Evolutionary conservation across 2,888 invertebrate species (phyloP).

Genomic region (Allacma fusca): DNA sequence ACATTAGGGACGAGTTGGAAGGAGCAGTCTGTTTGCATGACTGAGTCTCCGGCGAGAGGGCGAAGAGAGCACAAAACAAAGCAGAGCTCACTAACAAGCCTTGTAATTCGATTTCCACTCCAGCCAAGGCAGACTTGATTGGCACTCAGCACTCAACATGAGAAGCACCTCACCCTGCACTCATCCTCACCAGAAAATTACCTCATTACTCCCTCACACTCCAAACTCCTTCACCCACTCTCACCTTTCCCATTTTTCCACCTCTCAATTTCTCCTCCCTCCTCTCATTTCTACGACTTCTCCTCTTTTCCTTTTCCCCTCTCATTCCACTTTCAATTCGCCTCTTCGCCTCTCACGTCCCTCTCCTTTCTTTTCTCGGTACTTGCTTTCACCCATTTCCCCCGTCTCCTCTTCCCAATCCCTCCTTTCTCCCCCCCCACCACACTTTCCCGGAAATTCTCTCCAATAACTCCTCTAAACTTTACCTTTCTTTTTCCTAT

Average conservation of each 20-base stretch:
- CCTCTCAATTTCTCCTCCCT: neutral
- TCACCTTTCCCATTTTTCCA: neutral
- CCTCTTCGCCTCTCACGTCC: no score
- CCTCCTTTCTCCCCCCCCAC: no score
- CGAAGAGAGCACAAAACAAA: neutral
- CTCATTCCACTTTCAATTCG: neutral
- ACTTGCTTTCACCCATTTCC: no score
- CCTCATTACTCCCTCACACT: neutral
- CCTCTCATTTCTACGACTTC: neutral
- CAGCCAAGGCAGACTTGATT: conserved; percentile 3
- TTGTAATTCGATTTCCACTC: conserved; percentile 11
- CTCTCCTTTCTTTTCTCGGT: no score
- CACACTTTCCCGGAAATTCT: no score
- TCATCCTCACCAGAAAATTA: conserved; percentile 5
- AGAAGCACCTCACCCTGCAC: neutral
- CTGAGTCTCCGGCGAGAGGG: neutral
- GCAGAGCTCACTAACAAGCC: neutral
- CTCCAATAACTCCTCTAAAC: no score
- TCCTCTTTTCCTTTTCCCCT: neutral
- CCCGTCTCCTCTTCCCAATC: no score
- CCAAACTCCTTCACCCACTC: neutral
- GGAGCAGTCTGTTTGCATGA: neutral
- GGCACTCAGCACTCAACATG: neutral
- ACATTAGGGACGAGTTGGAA: no score
- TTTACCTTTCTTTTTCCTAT: no score